Evolutionary conservation across 2,888 invertebrate species (phyloP), one percentile per base, ranked within the genome.

Genomic region (Suillia variegata): DNA sequence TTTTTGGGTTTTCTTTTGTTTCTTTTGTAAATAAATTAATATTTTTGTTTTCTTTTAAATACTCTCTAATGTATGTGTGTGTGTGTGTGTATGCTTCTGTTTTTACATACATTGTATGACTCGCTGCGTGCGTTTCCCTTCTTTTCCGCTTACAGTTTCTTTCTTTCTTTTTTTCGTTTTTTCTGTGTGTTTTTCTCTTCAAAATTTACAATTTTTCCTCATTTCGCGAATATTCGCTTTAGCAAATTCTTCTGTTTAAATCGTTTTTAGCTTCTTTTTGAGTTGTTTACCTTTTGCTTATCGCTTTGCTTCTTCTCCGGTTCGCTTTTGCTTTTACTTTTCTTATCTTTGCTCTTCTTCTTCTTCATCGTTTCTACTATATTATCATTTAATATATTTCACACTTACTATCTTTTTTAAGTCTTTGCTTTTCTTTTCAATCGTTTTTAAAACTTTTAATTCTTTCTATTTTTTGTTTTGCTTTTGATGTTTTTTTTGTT

Each of bases 391-490:
- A 26, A 26, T 26, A 5, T 26, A 64, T 71, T 73, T 71, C 71
- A 67, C 68, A 64, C 68, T 71, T 68, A 67, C 26, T 55, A 31
- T 22, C 13, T 47, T 5, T 33, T 31, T 18, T 22, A 17, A 13
- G 70, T 73, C 70, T 75, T 71, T 70, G 71, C 70, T 70, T 73
- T 70, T 68, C n/a, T n/a, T 68, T 69, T 70, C 60, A 64, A 55
- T 67, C 59, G 48, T 64, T 52, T 56, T 63, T 62, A 38, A 45
- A 52, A 59, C 57, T 61, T 59, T 61, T 52, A 33, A 47, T 54
- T 57, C 50, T 22, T 54, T 56, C 54, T 52, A 22, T 45, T 54
- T 53, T 49, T 22, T 22, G 31, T 51, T 49, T 56, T 6, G n/a
- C 15, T 38, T 53, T 24, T 47, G 12, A 26, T 26, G 17, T 54